Base-by-base conservation (phyloP, 2,797 vertebrate species). In the Petrocephalus schoutedeni region DNA sequence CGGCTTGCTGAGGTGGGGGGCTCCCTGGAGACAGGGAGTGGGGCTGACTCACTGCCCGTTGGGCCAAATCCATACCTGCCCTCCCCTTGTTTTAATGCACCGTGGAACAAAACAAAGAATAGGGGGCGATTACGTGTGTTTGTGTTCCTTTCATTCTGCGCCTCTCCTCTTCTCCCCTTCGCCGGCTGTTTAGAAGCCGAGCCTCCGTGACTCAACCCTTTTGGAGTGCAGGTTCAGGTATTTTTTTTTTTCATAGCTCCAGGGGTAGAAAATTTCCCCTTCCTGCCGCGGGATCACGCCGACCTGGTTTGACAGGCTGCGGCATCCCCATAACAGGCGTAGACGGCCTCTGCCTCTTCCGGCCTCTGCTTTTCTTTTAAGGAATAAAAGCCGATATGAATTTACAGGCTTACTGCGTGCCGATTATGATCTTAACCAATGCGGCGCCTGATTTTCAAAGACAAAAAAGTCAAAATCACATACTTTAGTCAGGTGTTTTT, bases 1-100 rank as follows among this genome's bases (percentile, higher is more conserved):
- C 97, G 91, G 96, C 97, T 96, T 96, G 97, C 96, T 96, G 95
- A 92, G 95, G 92, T 95, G 95, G 95, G 93, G 94, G 94, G 93
- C 94, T 93, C 88, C 89, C 92, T 89, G 91, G 92, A 94, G 94
- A 94, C 94, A 93, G 93, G 91, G 94, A 93, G 94, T 53, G 89
- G 93, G 93, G 91, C 89, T 95, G 94, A 96, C 92, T 95, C 94
- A 95, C 91, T 89, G 64, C 56, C 53, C 85, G 90, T 90, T 90
- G 91, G 92, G 90, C 91, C 91, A 93, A 93, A 94, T 93, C 93
- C 93, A 92, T 93, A 91, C 95, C 95, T 94, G 93, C 93, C 93
- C 94, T 93, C 91, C 91, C 90, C 61, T 89, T 90, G 90, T 87
- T 89, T 89, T 64, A 93, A 93, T 90, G 90, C 92, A 89, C 92